Conservation (phyloP, 1,140 invertebrate species). For the Meteorus sp. region DNA sequence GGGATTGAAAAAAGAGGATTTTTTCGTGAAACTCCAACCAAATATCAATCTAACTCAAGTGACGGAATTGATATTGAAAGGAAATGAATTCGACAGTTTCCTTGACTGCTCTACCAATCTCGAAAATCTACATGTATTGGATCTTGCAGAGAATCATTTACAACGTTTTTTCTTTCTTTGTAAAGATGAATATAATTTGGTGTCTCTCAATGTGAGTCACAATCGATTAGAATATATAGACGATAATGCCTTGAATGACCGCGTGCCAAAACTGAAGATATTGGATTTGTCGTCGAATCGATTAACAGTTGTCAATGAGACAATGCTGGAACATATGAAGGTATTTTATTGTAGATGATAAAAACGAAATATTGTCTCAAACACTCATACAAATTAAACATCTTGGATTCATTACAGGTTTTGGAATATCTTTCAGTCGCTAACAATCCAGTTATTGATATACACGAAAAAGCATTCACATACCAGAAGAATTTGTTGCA, state of each 20-base stretch:
- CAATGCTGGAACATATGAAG: conserved; percentile 53
- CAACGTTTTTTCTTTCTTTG: conserved; percentile 53
- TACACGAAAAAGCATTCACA: conserved; percentile 50
- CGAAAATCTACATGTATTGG: conserved; percentile 37
- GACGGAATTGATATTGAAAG: conserved; percentile 45
- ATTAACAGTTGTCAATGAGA: conserved; percentile 49
- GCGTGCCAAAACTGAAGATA: conserved; percentile 45
- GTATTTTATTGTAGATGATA: conserved; percentile 32
- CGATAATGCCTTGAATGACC: conserved; percentile 47
- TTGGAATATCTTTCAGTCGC: conserved; percentile 49
- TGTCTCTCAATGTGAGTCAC: conserved; percentile 49
- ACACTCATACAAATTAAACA: conserved; percentile 1
- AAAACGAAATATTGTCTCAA: too few species aligned
- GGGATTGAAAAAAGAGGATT: conserved; percentile 46
- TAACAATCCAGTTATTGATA: conserved; percentile 49
- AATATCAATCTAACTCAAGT: conserved; percentile 40
- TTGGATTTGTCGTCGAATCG: conserved; percentile 52
- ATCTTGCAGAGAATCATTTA: conserved; percentile 52
- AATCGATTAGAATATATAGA: conserved; percentile 52
- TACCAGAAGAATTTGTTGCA: conserved; percentile 38
- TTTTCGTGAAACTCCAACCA: conserved; percentile 46
- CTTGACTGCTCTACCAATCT: conserved; percentile 53
- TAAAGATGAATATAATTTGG: conserved; percentile 47
- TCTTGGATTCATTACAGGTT: conserved; percentile 36
- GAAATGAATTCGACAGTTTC: conserved; percentile 53